Base-by-base conservation (phyloP, 2,888 invertebrate species). In the Drosophila nigritarsus region DNA sequence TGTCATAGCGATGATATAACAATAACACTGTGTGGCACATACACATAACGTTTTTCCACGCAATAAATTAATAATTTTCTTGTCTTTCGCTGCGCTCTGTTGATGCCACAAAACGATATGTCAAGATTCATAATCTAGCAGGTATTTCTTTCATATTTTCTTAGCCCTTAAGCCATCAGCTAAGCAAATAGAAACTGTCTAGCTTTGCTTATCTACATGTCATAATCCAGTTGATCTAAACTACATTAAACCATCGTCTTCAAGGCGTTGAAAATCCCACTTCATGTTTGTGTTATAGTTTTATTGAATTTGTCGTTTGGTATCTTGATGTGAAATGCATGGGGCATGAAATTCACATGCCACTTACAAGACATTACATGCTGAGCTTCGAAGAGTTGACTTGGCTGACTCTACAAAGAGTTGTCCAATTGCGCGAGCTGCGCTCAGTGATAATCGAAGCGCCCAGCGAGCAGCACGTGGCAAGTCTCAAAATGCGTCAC, bases 291-390 rank as follows among this genome's bases (percentile, higher is more conserved):
- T 49, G 59, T 56, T 59, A 51, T 24, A 59, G 36, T 65, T 75
- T 61, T 68, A 80, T 83, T 80, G 72, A 78, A 73, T 69, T 65
- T 49, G 38, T 65, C 29, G 45, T n/a, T 80, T 69, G 64, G 69
- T 75, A 82, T 79, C 83, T 73, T 79, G 77, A 84, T 76, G 69
- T 53, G 62, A 60, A 59, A 50, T 30, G 71, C 87, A 72, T 68
- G 50, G 64, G 73, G 80, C 87, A 77, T 85, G 83, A 82, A 85
- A 83, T 82, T 76, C 67, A 59, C 42, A 34, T 29, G 36, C 9
- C 56, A 45, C 75, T 67, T 50, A 50, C 29, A 66, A 56, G 56
- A 34, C 49, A 55, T 65, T 51, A 53, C 58, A n/a, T 20, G 18
- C n/a, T 2, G 8, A 24, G 45, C 24, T 15, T 15, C 4, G 15